Conservation (phyloP, 2,797 vertebrate genomes). For the Chaetodon trifasciatus region DNA sequence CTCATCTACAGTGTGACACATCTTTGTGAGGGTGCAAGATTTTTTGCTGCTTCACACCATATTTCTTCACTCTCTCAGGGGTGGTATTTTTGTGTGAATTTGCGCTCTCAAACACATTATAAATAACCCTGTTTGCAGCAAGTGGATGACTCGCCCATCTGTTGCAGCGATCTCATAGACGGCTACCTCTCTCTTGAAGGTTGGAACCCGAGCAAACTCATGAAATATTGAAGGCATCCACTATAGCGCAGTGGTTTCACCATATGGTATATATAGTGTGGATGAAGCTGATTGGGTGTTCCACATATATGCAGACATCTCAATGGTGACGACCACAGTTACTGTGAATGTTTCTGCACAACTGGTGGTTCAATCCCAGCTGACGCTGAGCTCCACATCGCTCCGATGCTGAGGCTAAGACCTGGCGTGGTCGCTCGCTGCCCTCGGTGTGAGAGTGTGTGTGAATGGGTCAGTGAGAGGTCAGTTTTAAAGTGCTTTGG, state of each 20-base stretch:
- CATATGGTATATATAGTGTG: slow-evolving; percentile 45
- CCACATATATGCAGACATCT: slow-evolving; percentile 7
- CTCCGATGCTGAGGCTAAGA: too few relatives aligned
- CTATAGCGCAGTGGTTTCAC: slow-evolving; percentile 12
- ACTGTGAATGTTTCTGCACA: not conserved
- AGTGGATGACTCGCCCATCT: slow-evolving; percentile 78
- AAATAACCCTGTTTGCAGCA: slow-evolving; percentile 75
- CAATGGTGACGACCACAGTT: not conserved
- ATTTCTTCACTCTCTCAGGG: slow-evolving; percentile 63
- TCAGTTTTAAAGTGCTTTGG: too few relatives aligned
- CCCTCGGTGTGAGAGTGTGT: too few relatives aligned
- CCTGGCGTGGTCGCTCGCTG: too few relatives aligned
- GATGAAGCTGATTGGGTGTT: slow-evolving; percentile 6
- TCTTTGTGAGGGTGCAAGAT: slow-evolving; percentile 66
- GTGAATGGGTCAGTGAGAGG: too few relatives aligned
- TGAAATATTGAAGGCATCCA: slow-evolving; percentile 43
- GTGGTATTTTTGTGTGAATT: slow-evolving; percentile 72
- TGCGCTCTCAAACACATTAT: slow-evolving; percentile 73
- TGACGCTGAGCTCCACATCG: too few relatives aligned
- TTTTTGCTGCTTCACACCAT: slow-evolving; percentile 67
- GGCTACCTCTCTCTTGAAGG: slow-evolving; percentile 34
- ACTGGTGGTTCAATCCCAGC: too few relatives aligned
- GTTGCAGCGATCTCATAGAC: slow-evolving; percentile 68
- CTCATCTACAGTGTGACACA: slow-evolving; percentile 61
- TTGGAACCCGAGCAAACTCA: slow-evolving; percentile 48